Percentiles rank a stretch among this genome's conserved stretches.
Conservation (phyloP, 2,888 invertebrate genomes). For the Drosophila neoperkinsi region DNA sequence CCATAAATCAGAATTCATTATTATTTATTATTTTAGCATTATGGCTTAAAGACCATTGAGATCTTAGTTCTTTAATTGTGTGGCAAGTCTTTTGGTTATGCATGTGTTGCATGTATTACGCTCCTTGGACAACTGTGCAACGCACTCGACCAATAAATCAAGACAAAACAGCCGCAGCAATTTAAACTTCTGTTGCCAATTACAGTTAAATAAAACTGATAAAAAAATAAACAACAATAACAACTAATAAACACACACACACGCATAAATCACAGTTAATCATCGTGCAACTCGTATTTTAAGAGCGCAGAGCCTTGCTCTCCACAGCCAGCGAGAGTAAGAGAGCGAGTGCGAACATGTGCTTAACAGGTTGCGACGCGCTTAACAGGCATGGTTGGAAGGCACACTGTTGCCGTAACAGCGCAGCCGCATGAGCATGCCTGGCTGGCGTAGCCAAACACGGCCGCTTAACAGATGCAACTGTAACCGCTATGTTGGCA, state of each 20-base stretch:
- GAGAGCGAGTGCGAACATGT: constrained; percentile 14
- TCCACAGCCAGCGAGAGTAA: not conserved
- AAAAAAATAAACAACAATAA: not conserved
- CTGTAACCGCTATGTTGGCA: constrained; percentile 48
- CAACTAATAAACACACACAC: constrained; percentile 1
- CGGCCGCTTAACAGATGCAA: constrained; percentile 23
- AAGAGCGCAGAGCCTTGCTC: constrained; percentile 29
- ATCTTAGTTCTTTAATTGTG: not conserved
- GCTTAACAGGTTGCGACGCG: constrained; percentile 31
- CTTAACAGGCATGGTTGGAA: constrained; percentile 25
- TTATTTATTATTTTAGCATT: no score
- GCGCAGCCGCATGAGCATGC: constrained; percentile 5
- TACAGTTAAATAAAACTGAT: not conserved
- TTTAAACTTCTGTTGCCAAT: not conserved
- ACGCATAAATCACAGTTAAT: not conserved
- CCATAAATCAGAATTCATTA: no score
- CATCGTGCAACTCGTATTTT: constrained; percentile 2
- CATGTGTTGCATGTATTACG: not conserved
- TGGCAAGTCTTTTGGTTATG: not conserved
- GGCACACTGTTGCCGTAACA: constrained; percentile 41
- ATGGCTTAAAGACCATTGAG: no score
- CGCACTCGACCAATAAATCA: constrained; percentile 14
- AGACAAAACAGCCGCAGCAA: not conserved
- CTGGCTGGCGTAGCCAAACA: not conserved
- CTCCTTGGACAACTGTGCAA: not conserved